Conservation (phyloP, 2,888 invertebrate species). For the Quadroppia sp. region DNA sequence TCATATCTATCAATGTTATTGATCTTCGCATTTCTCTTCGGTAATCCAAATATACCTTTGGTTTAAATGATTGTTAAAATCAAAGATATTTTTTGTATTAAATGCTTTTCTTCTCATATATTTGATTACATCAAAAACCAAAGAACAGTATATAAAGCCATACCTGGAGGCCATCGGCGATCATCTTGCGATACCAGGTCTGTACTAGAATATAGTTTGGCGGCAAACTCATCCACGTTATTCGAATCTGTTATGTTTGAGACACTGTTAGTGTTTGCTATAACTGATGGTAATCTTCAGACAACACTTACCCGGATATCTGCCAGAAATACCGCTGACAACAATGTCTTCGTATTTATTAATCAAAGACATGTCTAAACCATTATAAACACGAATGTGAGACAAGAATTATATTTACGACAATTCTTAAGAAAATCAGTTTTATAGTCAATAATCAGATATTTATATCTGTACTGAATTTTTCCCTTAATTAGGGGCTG, state of each 20-base stretch:
- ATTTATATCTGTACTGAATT: too few species aligned
- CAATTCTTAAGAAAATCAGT: too few species aligned
- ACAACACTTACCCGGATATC: not conserved
- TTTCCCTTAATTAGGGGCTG: too few species aligned
- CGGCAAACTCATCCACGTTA: constrained; percentile 84
- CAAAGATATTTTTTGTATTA: not conserved
- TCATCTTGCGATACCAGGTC: constrained; percentile 90
- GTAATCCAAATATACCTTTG: constrained; percentile 68
- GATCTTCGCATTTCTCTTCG: constrained; percentile 63
- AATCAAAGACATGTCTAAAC: too few species aligned
- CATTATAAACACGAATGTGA: too few species aligned
- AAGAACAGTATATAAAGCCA: not conserved
- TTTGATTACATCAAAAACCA: too few species aligned
- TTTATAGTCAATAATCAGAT: too few species aligned
- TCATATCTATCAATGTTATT: constrained; percentile 76
- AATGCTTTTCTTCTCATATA: not conserved
- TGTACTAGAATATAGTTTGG: constrained; percentile 79
- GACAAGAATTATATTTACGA: too few species aligned
- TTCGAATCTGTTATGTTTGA: constrained; percentile 57
- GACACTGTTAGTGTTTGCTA: not conserved
- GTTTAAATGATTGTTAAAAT: too few species aligned
- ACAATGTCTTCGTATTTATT: not conserved
- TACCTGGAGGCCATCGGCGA: constrained; percentile 68
- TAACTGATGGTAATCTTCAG: not conserved
- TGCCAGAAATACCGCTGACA: constrained; percentile 12